These are phyloP conservation scores for Silurus aristotelis DNA, from an alignment of 2,797 vertebrate genomes.

Conservation along the genomic window DNA sequence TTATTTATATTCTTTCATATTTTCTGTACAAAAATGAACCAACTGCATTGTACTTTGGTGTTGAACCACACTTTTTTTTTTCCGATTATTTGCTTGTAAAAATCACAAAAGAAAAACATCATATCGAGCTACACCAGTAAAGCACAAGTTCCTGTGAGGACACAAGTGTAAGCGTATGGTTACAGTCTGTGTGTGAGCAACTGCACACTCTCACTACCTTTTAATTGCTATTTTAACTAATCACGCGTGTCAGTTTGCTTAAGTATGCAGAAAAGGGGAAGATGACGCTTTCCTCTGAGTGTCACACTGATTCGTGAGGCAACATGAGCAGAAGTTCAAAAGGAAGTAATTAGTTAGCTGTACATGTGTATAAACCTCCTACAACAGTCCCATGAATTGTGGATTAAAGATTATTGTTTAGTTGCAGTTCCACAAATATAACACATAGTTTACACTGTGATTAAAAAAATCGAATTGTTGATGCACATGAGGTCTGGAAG, in stretches of 20 bases:
- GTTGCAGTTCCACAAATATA: background rate
- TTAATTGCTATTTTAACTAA: background rate
- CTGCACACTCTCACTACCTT: background rate
- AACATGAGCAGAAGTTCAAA: background rate
- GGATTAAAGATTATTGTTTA: background rate
- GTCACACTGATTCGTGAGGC: background rate
- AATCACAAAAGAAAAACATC: background rate
- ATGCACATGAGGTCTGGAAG: background rate
- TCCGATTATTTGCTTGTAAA: background rate
- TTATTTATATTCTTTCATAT: background rate
- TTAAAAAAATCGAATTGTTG: background rate
- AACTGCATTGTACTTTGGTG: background rate
- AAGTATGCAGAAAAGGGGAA: background rate
- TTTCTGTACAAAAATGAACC: background rate
- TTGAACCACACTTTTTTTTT: background rate
- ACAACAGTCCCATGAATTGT: background rate
- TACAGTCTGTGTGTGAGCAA: background rate
- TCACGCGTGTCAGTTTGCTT: background rate
- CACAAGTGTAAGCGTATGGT: background rate
- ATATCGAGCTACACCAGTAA: background rate
- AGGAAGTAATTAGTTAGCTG: background rate
- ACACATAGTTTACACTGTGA: background rate
- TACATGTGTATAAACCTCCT: background rate
- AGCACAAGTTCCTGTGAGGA: background rate
- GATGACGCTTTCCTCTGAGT: background rate